Percentiles rank a stretch among this genome's conserved stretches.
phyloP scores from a whole-genome alignment of 2,888 invertebrate species.

The Drosophila anomalata region DNA sequence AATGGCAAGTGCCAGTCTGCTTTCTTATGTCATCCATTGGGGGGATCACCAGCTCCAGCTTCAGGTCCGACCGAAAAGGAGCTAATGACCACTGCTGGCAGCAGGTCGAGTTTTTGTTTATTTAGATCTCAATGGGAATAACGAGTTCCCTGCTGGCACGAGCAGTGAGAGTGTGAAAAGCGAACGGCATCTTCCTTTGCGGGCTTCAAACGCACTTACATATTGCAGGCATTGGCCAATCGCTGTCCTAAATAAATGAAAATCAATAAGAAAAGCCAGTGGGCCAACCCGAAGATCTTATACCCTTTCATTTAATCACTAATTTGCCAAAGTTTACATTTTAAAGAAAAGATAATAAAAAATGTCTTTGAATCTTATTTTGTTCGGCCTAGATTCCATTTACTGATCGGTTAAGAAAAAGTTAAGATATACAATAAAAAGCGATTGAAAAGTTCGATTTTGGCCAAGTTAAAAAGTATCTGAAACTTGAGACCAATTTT shows the following conservation, averaged over 20 bases:
- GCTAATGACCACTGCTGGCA: constrained; percentile 20
- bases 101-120: constrained; percentile 21
- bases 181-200: constrained; percentile 18
- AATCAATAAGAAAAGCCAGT: neutral
- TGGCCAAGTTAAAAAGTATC: too few relatives aligned
- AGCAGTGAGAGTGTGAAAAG: constrained; percentile 30
- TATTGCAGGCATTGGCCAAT: constrained; percentile 10
- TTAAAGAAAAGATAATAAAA: too few relatives aligned
- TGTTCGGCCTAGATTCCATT: too few relatives aligned
- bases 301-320: neutral
- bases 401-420: too few relatives aligned
- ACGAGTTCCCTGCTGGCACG: constrained; percentile 14
- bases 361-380: too few relatives aligned
- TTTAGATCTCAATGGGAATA: constrained; percentile 17
- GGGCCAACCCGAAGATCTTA: neutral
- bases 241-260: constrained; percentile 14
- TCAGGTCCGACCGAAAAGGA: constrained; percentile 13
- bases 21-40: constrained; percentile 28
- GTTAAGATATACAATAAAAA: too few relatives aligned
- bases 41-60: constrained; percentile 9
- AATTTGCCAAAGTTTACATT: too few relatives aligned
- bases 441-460: too few relatives aligned
- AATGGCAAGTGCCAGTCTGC: constrained; percentile 4
- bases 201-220: neutral
- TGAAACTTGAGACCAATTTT: too few relatives aligned